Evolutionary conservation across 2,888 invertebrate genomes (phyloP).

Genomic region (Lagria hirta): DNA sequence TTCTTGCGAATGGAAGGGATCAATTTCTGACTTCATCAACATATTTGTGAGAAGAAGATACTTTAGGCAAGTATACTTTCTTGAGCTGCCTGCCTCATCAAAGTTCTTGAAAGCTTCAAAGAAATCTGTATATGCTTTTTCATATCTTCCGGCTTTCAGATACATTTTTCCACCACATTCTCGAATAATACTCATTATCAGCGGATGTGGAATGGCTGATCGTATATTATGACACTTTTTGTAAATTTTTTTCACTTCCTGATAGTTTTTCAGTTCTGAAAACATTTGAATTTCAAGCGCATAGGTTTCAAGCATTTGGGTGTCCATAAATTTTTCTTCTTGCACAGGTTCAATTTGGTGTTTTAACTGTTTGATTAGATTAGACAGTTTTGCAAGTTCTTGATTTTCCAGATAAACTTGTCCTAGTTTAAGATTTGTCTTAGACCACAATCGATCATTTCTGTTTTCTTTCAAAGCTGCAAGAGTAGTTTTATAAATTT

Average conservation of each 20-base stretch:
- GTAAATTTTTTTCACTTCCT: slow-evolving; percentile 92
- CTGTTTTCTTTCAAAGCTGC: slow-evolving; percentile 95
- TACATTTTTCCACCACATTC: slow-evolving; percentile 99
- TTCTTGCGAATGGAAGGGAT: slow-evolving; percentile 99
- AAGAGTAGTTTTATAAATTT: slow-evolving; percentile 95
- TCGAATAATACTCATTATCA: slow-evolving; percentile 94
- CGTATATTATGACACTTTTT: slow-evolving; percentile 97
- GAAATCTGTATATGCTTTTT: slow-evolving; percentile 98
- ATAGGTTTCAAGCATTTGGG: slow-evolving; percentile 96
- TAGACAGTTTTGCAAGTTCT: slow-evolving; percentile 88
- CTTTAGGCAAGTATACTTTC: slow-evolving; percentile 94
- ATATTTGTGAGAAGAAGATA: slow-evolving; percentile 98
- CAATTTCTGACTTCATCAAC: slow-evolving; percentile 98
- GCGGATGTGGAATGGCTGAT: slow-evolving; percentile 98
- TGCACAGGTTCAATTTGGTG: slow-evolving; percentile 94
- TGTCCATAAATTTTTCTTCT: slow-evolving; percentile 97
- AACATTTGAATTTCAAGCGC: slow-evolving; percentile 99
- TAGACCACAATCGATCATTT: slow-evolving; percentile 98
- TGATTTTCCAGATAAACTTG: slow-evolving; percentile 95
- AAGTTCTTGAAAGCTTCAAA: slow-evolving; percentile 99
- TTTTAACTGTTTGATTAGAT: slow-evolving; percentile 94
- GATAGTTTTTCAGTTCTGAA: slow-evolving; percentile 98
- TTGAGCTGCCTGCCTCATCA: slow-evolving; percentile 96
- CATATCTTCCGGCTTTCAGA: slow-evolving; percentile 94
- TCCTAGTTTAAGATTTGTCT: slow-evolving; percentile 97